phyloP scores from a whole-genome alignment of 2,888 invertebrate species.

The Limnephilus rhombicus region DNA sequence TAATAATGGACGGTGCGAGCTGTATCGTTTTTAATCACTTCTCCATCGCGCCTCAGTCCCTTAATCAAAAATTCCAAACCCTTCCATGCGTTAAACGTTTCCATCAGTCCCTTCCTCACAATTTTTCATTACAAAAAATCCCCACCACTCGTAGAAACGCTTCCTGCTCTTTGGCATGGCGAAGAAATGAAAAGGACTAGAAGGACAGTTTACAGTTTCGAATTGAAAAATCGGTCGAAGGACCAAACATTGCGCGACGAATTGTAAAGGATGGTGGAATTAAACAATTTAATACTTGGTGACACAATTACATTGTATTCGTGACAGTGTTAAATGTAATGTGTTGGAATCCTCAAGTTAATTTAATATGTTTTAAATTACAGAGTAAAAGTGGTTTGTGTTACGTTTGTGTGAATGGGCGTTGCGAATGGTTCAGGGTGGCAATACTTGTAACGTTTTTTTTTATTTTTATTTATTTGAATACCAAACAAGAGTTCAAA shows the following conservation, averaged over 20 bases:
- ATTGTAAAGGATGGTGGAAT: background rate
- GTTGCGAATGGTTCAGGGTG: no score
- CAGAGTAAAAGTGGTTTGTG: no score
- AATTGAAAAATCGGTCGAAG: background rate
- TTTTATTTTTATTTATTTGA: no score
- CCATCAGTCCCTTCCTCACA: background rate
- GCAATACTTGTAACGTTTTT: no score
- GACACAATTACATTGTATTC: no score
- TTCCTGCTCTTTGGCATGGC: background rate
- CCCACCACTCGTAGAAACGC: background rate
- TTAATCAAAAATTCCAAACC: background rate
- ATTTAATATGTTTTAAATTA: no score
- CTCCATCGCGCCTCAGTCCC: background rate
- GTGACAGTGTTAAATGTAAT: no score
- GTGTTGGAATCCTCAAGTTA: no score
- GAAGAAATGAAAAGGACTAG: background rate
- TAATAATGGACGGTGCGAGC: background rate
- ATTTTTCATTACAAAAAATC: background rate
- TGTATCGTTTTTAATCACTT: conserved; percentile 14
- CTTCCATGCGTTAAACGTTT: background rate
- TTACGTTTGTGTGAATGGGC: no score
- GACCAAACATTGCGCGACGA: background rate
- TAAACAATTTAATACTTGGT: background rate
- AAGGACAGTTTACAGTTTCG: background rate
- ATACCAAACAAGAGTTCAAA: no score